Conservation (phyloP, 2,888 invertebrate genomes). For the Drosophila putrida region DNA sequence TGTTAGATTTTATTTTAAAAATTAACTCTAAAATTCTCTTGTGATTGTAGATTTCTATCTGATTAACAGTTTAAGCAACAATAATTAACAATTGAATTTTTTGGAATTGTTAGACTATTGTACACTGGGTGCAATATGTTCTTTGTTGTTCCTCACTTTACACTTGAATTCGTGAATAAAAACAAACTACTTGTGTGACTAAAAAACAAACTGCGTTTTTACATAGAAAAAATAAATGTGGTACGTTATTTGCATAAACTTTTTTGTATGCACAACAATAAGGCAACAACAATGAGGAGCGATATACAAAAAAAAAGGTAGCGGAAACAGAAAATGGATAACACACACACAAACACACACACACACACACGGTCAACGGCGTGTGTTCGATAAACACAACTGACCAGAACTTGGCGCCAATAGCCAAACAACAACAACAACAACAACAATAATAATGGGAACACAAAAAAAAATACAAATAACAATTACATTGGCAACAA, state of each 20-base stretch:
- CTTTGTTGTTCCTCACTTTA: no score
- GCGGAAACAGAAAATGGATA: slow-evolving; percentile 63
- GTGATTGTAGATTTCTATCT: no score
- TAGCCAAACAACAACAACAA: slow-evolving; percentile 46
- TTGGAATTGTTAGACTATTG: no score
- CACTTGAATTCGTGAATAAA: slow-evolving; percentile 4
- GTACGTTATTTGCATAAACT: slow-evolving; percentile 65
- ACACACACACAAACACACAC: no score
- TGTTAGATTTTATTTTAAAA: no score
- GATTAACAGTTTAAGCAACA: no score
- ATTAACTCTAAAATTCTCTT: no score
- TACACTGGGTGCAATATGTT: no score
- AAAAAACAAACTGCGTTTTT: slow-evolving; percentile 23
- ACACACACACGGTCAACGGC: slow-evolving; percentile 58
- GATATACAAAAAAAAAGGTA: slow-evolving; percentile 25
- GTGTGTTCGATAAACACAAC: slow-evolving; percentile 51
- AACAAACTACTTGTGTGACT: slow-evolving; percentile 43
- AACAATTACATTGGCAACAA: slow-evolving; percentile 39
- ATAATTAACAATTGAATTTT: no score
- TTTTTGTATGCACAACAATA: slow-evolving; percentile 53
- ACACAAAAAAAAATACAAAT: slow-evolving; percentile 2
- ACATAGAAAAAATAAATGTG: slow-evolving; percentile 32
- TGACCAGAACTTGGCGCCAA: slow-evolving; percentile 57
- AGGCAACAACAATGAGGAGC: slow-evolving; percentile 26
- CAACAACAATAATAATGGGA: slow-evolving; percentile 32